phyloP scores from a whole-genome alignment of 2,888 invertebrate genomes.

The Dolomedes plantarius region DNA sequence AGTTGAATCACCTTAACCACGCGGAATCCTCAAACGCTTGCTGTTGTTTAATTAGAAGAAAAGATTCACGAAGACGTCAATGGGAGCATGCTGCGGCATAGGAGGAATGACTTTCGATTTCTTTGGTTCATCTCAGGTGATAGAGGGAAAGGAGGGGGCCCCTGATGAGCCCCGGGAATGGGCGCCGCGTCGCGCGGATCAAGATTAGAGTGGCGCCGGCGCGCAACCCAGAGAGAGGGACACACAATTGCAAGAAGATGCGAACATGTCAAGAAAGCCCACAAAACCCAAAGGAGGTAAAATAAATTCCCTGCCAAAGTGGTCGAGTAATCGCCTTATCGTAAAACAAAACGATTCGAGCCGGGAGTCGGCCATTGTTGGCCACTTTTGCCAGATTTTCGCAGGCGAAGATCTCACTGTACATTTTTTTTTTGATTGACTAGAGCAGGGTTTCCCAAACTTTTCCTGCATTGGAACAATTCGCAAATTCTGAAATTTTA shows the following conservation, averaged over 20 bases:
- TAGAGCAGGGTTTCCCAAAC: too few species aligned
- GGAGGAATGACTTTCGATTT: slow-evolving; percentile 24
- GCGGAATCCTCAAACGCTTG: too few species aligned
- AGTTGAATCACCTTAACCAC: too few species aligned
- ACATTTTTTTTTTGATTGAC: too few species aligned
- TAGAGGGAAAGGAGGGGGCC: not conserved
- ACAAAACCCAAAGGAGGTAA: slow-evolving; percentile 54
- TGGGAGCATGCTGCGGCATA: slow-evolving; percentile 29
- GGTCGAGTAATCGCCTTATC: slow-evolving; percentile 43
- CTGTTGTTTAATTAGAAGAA: too few species aligned
- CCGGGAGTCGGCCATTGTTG: slow-evolving; percentile 9
- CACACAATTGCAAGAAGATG: not conserved
- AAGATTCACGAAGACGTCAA: not conserved
- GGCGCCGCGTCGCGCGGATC: slow-evolving; percentile 18
- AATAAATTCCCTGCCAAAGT: slow-evolving; percentile 35
- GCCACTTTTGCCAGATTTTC: too few species aligned
- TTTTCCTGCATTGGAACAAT: too few species aligned
- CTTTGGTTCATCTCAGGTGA: slow-evolving; percentile 24
- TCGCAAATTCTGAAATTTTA: too few species aligned
- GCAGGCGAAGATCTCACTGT: too few species aligned
- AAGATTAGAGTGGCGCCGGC: slow-evolving; percentile 28
- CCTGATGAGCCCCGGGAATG: not conserved
- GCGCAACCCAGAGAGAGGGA: slow-evolving; percentile 25
- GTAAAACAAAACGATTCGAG: not conserved
- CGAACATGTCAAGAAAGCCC: not conserved